Evolutionary conservation across 2,113 vertebrate genomes (phyloP).

Genomic region (Limanda limanda): DNA sequence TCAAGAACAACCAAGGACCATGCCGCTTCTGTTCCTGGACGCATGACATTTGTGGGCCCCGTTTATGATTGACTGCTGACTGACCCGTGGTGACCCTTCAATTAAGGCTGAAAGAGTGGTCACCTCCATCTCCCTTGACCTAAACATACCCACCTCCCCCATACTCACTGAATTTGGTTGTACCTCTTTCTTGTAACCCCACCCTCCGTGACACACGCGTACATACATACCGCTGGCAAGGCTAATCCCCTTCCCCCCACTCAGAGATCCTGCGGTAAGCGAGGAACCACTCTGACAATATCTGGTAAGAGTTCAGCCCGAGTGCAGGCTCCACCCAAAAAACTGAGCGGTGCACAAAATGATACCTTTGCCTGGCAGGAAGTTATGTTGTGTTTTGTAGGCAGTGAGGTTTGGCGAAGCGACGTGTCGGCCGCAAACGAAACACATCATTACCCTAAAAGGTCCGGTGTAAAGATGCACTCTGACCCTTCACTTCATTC

Average conservation of each 20-base stretch:
- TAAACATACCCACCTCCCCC: conserved; percentile 49
- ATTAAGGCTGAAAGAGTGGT: conserved; percentile 60
- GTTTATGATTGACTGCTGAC: conserved; percentile 49
- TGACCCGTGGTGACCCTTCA: conserved; percentile 66
- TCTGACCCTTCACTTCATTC: conserved; percentile 46
- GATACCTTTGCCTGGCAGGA: conserved; percentile 31
- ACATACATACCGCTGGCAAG: conserved; percentile 50
- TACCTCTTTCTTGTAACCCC: conserved; percentile 59
- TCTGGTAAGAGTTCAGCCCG: conserved; percentile 59
- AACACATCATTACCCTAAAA: conserved; percentile 48
- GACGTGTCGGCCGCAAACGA: conserved; percentile 37
- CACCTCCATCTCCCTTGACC: conserved; percentile 21
- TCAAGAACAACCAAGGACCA: conserved; percentile 8
- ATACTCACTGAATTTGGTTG: conserved; percentile 34
- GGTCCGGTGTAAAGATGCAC: conserved; percentile 36
- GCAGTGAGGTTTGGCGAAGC: conserved; percentile 19
- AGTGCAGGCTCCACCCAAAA: conserved; percentile 62
- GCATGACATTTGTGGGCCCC: conserved; percentile 11
- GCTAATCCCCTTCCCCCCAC: conserved; percentile 54
- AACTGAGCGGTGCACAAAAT: conserved; percentile 36
- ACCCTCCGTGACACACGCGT: conserved; percentile 47
- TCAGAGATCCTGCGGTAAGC: conserved; percentile 41
- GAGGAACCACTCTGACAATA: conserved; percentile 48
- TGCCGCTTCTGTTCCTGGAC: conserved; percentile 1
- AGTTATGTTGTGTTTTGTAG: conserved; percentile 12